A percentile compares a stretch with the other conserved stretches of the same genome.
Evolutionary conservation across 2,888 invertebrate species (phyloP).

Genomic region (Mimas tiliae): DNA sequence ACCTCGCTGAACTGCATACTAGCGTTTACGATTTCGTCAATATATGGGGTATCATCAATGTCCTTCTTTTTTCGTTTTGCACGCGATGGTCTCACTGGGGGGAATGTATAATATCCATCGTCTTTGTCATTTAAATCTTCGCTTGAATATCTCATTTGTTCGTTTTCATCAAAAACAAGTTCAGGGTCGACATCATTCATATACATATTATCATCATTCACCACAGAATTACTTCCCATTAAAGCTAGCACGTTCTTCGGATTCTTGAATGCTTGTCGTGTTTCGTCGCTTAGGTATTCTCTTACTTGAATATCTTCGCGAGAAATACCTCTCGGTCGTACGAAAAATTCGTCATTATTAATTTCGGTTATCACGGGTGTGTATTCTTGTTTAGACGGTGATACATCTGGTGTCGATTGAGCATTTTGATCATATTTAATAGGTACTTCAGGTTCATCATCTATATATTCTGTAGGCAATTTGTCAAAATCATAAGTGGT

Average conservation of each 20-base stretch:
- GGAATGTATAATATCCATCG: conserved; percentile 82
- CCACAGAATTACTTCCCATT: conserved; percentile 76
- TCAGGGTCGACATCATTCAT: conserved; percentile 72
- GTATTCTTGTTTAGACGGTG: conserved; percentile 76
- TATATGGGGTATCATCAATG: conserved; percentile 65
- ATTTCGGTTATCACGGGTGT: conserved; percentile 91
- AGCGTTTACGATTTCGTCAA: conserved; percentile 72
- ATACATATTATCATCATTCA: conserved; percentile 66
- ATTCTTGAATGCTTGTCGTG: conserved; percentile 90
- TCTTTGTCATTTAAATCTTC: conserved; percentile 79
- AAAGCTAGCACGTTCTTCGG: conserved; percentile 88
- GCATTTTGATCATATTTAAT: conserved; percentile 55
- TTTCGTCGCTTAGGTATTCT: conserved; percentile 90
- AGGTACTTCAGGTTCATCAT: conserved; percentile 64
- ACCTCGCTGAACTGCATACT: conserved; percentile 78
- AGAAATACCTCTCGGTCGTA: conserved; percentile 92
- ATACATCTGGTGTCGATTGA: conserved; percentile 62
- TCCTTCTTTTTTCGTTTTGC: conserved; percentile 81
- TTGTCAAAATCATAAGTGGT: conserved; percentile 83
- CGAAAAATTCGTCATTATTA: conserved; percentile 94
- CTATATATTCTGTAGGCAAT: conserved; percentile 84
- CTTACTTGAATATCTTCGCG: conserved; percentile 92
- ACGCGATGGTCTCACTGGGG: conserved; percentile 84
- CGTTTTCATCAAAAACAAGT: conserved; percentile 66
- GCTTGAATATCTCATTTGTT: conserved; percentile 65